A percentile compares a stretch with the other conserved stretches of the same genome.
These are phyloP conservation scores for Aradophagus sp. DNA, from an alignment of 1,140 invertebrate genomes.

Conservation along the genomic window DNA sequence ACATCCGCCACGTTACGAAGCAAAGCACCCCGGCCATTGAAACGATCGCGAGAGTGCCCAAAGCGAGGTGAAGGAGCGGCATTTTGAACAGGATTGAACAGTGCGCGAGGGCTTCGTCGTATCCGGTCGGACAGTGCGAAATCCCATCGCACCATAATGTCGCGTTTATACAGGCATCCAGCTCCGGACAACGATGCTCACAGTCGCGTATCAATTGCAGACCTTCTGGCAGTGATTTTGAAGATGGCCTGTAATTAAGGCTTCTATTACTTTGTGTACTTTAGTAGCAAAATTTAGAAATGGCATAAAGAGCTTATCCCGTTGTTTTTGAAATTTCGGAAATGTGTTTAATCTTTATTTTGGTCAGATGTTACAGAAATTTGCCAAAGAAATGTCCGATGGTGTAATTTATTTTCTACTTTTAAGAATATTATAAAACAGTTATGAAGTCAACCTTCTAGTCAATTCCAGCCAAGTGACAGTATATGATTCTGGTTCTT, in stretches of 20 bases:
- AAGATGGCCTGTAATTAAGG: slow-evolving; percentile 61
- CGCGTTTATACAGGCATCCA: slow-evolving; percentile 90
- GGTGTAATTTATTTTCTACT: too few species aligned
- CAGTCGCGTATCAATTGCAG: slow-evolving; percentile 82
- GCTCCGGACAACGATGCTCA: slow-evolving; percentile 85
- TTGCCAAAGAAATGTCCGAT: too few species aligned
- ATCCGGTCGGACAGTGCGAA: slow-evolving; percentile 89
- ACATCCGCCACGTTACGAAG: slow-evolving; percentile 76
- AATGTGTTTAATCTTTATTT: too few species aligned
- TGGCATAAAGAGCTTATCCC: too few species aligned
- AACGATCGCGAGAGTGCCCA: slow-evolving; percentile 72
- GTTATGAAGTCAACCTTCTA: slow-evolving; percentile 73
- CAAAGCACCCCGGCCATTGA: slow-evolving; percentile 70
- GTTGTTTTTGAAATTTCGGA: too few species aligned
- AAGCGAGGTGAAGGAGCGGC: slow-evolving; percentile 81
- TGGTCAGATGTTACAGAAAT: too few species aligned
- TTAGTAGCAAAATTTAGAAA: too few species aligned
- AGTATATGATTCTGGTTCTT: slow-evolving; percentile 82
- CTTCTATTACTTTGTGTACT: not conserved
- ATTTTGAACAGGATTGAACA: slow-evolving; percentile 84
- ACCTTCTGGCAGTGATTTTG: slow-evolving; percentile 73
- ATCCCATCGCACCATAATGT: slow-evolving; percentile 92
- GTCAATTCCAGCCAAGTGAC: slow-evolving; percentile 90
- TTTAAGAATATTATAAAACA: too few species aligned
- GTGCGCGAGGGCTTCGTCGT: slow-evolving; percentile 88